phyloP scores from a whole-genome alignment of 37 sponge, comb jelly and placozoan species.

The Eunapius fragilis region DNA sequence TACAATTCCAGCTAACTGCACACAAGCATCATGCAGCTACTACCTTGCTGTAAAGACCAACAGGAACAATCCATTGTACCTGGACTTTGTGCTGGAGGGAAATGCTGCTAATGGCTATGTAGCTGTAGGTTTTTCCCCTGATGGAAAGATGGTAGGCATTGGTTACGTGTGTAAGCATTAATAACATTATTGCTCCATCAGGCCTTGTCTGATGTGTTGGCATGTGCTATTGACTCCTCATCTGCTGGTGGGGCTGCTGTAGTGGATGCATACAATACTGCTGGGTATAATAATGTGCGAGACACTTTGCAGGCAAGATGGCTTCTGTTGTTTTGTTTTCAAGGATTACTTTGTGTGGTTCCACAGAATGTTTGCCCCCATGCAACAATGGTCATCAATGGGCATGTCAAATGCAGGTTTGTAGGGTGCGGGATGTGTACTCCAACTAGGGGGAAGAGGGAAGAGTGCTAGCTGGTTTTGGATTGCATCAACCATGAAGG shows the following conservation, averaged over 20 bases:
- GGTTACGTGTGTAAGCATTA: neutral
- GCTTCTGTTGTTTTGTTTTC: neutral
- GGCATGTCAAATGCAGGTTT: neutral
- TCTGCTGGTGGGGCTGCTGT: neutral
- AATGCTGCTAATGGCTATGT: neutral
- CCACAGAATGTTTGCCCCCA: neutral
- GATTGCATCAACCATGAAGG: too few relatives aligned
- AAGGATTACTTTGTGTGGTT: neutral
- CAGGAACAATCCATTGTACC: neutral
- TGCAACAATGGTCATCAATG: neutral
- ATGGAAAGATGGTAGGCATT: neutral
- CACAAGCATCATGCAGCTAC: neutral
- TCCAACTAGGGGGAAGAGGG: too few relatives aligned
- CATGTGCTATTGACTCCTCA: neutral
- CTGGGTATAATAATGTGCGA: neutral
- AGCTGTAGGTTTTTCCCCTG: neutral
- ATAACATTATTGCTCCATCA: neutral
- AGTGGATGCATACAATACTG: neutral
- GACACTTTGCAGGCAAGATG: neutral
- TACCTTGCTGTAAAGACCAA: neutral
- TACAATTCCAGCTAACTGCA: neutral
- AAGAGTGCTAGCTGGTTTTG: too few relatives aligned
- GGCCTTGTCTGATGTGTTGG: neutral
- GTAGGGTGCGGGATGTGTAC: too few relatives aligned
- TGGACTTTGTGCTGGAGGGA: neutral